phyloP scores from a whole-genome alignment of 53 echinoderm and acorn worm species.

The Apostichopus leukothele region DNA sequence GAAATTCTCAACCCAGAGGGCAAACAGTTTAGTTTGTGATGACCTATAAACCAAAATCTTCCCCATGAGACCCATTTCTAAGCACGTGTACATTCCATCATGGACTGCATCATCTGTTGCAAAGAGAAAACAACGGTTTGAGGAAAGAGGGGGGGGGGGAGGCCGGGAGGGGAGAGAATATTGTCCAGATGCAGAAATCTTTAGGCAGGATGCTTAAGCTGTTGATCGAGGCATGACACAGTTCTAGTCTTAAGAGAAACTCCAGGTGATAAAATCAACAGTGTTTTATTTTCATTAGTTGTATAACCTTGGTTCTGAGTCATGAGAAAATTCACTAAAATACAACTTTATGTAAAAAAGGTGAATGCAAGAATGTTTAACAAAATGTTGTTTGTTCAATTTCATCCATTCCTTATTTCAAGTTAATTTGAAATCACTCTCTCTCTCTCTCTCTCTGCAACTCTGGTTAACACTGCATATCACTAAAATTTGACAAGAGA shows the following conservation, averaged over 20 bases:
- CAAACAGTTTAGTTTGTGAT: slow-evolving; percentile 27
- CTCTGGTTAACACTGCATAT: not conserved
- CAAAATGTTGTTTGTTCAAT: too few species aligned
- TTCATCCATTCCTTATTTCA: not conserved
- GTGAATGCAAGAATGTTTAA: too few species aligned
- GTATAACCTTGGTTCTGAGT: not conserved
- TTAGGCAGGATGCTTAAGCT: not conserved
- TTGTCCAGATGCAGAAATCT: not conserved
- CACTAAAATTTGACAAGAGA: not conserved
- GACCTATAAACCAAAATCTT: slow-evolving; percentile 33
- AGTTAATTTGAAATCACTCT: not conserved
- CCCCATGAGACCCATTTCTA: slow-evolving; percentile 31
- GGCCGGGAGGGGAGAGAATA: too few species aligned
- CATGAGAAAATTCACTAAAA: not conserved
- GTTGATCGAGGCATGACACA: slow-evolving; percentile 10
- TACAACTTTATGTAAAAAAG: too few species aligned
- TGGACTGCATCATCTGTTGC: not conserved
- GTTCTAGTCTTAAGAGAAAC: slow-evolving; percentile 7
- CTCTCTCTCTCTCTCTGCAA: not conserved
- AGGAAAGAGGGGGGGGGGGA: not conserved
- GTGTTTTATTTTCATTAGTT: not conserved
- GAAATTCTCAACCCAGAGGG: slow-evolving; percentile 8
- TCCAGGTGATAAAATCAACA: slow-evolving; percentile 34
- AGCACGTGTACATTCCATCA: not conserved
- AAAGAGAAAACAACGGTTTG: not conserved